A percentile compares a stretch with the other conserved stretches of the same genome.
These are phyloP conservation scores for Neoseiulus cucumeris DNA, from an alignment of 1,140 invertebrate species.

Conservation along the genomic window DNA sequence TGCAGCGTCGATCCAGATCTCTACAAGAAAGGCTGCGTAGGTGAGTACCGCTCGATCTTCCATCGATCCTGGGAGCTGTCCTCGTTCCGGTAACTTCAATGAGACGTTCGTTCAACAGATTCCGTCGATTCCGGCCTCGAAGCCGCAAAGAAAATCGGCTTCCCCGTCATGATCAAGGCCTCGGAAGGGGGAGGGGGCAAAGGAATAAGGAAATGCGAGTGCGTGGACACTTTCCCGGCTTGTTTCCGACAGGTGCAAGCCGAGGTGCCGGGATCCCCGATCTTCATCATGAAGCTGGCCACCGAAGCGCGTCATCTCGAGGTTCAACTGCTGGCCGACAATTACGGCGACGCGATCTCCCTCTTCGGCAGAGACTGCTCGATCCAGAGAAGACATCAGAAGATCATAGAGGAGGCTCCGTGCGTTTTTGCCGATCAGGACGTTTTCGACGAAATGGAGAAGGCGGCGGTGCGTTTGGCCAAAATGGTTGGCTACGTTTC, in stretches of 20 bases:
- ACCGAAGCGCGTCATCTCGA: conserved; percentile 89
- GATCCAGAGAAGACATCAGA: conserved; percentile 94
- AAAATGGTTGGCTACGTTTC: conserved; percentile 99
- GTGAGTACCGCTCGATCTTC: conserved; percentile 64
- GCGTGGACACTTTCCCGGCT: conserved; percentile 67
- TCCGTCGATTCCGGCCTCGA: conserved; percentile 13
- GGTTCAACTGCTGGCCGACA: conserved; percentile 90
- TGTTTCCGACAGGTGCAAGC: conserved; percentile 86
- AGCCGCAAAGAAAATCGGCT: conserved; percentile 77
- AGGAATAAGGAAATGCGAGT: conserved; percentile 87
- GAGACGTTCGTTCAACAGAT: neutral
- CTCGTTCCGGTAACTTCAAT: too few relatives aligned
- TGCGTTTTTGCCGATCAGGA: conserved; percentile 72
- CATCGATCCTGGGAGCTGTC: neutral
- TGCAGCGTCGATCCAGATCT: conserved; percentile 80
- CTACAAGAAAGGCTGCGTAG: conserved; percentile 77
- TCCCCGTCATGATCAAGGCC: conserved; percentile 99
- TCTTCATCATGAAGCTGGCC: conserved; percentile 97
- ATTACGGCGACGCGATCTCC: conserved; percentile 95
- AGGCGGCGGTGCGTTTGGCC: conserved; percentile 85
- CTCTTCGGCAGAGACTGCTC: conserved; percentile 96
- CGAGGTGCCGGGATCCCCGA: conserved; percentile 91
- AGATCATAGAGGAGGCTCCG: conserved; percentile 98
- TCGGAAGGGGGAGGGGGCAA: conserved; percentile 98
- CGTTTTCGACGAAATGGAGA: conserved; percentile 93